Base-by-base conservation (phyloP, 2,888 invertebrate genomes). In the Dryocosmus kuriphilus region DNA sequence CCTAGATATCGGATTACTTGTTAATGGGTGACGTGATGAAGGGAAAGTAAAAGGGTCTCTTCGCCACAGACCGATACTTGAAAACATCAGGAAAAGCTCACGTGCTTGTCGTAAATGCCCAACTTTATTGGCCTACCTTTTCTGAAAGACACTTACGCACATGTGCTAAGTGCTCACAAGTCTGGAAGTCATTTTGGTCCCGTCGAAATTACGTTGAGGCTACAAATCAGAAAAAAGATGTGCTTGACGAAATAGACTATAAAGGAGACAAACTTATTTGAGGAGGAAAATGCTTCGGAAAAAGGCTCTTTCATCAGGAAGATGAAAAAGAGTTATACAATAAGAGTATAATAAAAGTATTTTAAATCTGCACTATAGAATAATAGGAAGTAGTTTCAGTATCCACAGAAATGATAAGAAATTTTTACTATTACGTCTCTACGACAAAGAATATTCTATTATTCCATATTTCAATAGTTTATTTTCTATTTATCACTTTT, bases 1-100 rank as follows among this genome's bases (percentile, higher is more conserved):
- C 11, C 35, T 35, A 24, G 65, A 41, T 65, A 65, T 65, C 38
- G 65, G 65, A 65, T 65, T 65, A 65, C 65, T 65, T 65, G 65
- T 65, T 65, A 65, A 65, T 65, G 38, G 65, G 24, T 38, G 65
- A 65, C 41, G 14, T 38, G 65, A 32, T 65, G 65, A 24, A 65
- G 41, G 65, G 65, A 65, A 65, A 74, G 81, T 82, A 80, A 82
- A 76, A 76, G 78, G 79, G 79, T 82, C 83, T 80, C 76, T 80
- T 75, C 74, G 76, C 35, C 77, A 74, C 65, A 81, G 79, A 75
- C 65, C 24, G 35, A 38, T 38, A 65, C 65, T 38, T 65, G 41
- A 38, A 65, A 65, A 38, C 41, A 24, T 24, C 65, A 65, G 65
- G 41, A 65, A 65, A 24, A 65, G 65, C 65, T 65, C 38, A 38